Evolutionary conservation across 35 echinoderm and acorn worm species (phyloP), one percentile per base, ranked within the genome.

Genomic region (Heliocidaris erythrogramma): DNA sequence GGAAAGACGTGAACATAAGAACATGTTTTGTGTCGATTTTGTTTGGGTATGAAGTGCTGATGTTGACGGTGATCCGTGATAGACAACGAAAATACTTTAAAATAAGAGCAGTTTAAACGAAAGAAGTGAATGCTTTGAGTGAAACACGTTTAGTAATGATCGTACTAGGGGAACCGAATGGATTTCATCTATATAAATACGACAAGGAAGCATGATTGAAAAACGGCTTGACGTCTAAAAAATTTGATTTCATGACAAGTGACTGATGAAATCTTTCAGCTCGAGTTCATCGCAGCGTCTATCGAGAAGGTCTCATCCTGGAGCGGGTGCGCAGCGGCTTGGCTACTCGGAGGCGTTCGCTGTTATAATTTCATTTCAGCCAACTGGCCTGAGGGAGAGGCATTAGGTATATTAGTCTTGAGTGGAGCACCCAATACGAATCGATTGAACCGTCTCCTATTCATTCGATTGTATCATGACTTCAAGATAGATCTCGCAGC

Each of bases 401-500:
- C 87, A 89, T 89, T 89, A 89, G 87, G 21, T 89, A 89, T 89
- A 89, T 89, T 89, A 89, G 12, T 89, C 87, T 32, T 48, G 31
- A 89, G 32, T 89, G 31, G 32, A 89, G 31, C 31, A 30, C 31
- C 87, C 87, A 47, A 48, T 48, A 32, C 14, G 13, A 89, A 89
- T 89, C 87, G 87, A 89, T 89, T 89, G 47, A 89, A 89, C 29
- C 87, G 32, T 30, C 47, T 89, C 31, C 87, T 89, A 35, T 89
- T 89, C 47, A 89, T 89, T 89, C 24, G 87, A 89, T 89, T 89
- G 87, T 89, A 89, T 89, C 47, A 89, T 89, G 87, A 89, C 87
- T 89, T 48, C 31, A 48, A 89, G 87, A 89, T 24, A 48, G 65
- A 78, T 78, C 65, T 78, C 65, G 7, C 4, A 78, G 65, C 21